phyloP scores from a whole-genome alignment of 2,797 vertebrate species.

The Ara ararauna region DNA sequence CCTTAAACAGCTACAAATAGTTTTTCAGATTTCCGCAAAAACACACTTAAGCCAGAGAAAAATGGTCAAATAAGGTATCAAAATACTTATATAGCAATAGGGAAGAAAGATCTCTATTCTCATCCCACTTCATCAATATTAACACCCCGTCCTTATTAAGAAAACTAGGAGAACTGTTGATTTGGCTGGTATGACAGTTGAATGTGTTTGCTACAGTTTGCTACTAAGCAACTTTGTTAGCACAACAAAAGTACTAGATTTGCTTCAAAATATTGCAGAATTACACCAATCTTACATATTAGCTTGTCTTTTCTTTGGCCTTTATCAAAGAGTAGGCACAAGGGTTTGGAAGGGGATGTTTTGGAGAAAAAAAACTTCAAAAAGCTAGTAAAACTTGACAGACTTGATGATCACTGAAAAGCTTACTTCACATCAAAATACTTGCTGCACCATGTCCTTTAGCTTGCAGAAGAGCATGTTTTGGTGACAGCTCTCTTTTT shows the following conservation, averaged over 20 bases:
- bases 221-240: neutral
- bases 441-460: neutral
- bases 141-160: neutral
- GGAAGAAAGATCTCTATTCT: neutral
- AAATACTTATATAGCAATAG: slow-evolving; percentile 14
- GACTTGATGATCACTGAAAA: neutral
- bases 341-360: neutral
- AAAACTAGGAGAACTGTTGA: slow-evolving; percentile 1
- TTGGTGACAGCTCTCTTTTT: neutral
- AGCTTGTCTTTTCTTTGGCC: neutral
- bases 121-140: neutral
- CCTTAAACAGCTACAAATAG: neutral
- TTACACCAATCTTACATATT: neutral
- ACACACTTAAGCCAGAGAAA: neutral
- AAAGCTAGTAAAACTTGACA: neutral
- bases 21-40: neutral
- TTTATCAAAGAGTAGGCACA: neutral
- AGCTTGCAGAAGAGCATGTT: neutral
- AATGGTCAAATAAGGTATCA: slow-evolving; percentile 6
- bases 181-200: neutral
- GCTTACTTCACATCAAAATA: neutral
- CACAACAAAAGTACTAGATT: neutral
- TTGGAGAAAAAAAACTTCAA: neutral
- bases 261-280: neutral
- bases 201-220: neutral